Evolutionary conservation across 92 coral and sea anemone species (phyloP).

Genomic region (Siderastrea siderea): DNA sequence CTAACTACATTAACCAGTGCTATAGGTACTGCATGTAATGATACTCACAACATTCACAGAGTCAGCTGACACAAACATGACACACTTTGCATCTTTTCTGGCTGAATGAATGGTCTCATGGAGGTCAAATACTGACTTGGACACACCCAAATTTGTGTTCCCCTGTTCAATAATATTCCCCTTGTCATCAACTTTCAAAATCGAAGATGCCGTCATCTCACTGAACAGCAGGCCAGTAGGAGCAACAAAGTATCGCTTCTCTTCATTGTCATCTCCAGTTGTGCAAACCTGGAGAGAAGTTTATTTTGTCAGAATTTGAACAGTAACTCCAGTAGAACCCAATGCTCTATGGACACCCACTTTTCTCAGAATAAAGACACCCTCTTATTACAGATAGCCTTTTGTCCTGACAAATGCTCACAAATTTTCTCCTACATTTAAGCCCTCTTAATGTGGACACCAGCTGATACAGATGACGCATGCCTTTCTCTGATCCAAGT

Average conservation of each 20-base stretch:
- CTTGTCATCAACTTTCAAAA: slow-evolving; percentile 87
- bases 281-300: slow-evolving; percentile 21
- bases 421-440: no score
- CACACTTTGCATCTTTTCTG: slow-evolving; percentile 89
- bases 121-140: slow-evolving; percentile 71
- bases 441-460: no score
- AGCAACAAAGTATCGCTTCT: slow-evolving; percentile 60
- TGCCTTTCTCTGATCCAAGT: no score
- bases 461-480: no score
- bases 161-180: slow-evolving; percentile 86
- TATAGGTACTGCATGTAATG: background rate
- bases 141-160: slow-evolving; percentile 81
- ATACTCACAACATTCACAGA: slow-evolving; percentile 86
- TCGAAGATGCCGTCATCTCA: slow-evolving; percentile 90
- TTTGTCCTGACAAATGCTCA: no score
- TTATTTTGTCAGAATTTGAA: background rate
- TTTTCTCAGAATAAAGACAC: no score
- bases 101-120: slow-evolving; percentile 85
- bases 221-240: slow-evolving; percentile 84
- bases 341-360: no score
- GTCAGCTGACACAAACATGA: slow-evolving; percentile 76
- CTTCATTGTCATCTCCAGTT: slow-evolving; percentile 33
- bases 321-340: no score
- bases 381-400: no score
- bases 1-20: background rate